Evolutionary conservation across 2,113 vertebrate species (phyloP), one percentile per base, ranked within the genome.

Genomic region (Plectropomus leopardus): DNA sequence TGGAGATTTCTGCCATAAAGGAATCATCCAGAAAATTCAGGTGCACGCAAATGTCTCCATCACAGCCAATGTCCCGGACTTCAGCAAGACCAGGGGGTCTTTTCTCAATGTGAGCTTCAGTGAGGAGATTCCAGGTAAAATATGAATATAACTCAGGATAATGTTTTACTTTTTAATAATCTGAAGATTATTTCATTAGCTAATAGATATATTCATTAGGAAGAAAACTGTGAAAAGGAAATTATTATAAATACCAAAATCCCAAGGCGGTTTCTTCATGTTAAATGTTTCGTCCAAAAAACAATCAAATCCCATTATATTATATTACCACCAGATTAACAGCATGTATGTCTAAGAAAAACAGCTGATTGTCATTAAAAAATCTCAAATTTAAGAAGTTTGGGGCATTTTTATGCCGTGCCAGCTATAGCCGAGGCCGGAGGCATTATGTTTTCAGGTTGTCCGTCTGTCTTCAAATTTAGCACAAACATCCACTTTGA

Each of bases 1-100:
- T 0, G 97, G 98, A n/a, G 67, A 91, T 1, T 99, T 97, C 93
- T 99, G 98, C 84, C 87, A 86, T 0, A 87, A 93, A 1, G 97
- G 97, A 34, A 74, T 84, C 36, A 95, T 98, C 67, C 86, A 95
- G 85, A 96, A 94, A 80, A 86, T 99, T 83, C 96, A 96, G 86
- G 87, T 97, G 82, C 95, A 94, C 45, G 84, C 95, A 64, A 97
- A 97, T 16, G 19, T 96, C 78, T 95, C 96, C 0, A 78, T 99
- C 85, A 95, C 94, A 0, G 90, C 95, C 26, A 91, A 64, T 6
- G 86, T 67, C 14, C 32, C 23, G 34, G 92, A 94, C 65, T 61
- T 91, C 21, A 93, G 81, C 6, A 94, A 87, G 0, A 78, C 30
- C 17, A 21, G 7, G 3, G 73, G 24, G 44, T 89, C 94, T 71